A percentile compares a stretch with the other conserved stretches of the same genome.
Conservation (phyloP, 1,140 invertebrate genomes). For the Archivesica marissinica region DNA sequence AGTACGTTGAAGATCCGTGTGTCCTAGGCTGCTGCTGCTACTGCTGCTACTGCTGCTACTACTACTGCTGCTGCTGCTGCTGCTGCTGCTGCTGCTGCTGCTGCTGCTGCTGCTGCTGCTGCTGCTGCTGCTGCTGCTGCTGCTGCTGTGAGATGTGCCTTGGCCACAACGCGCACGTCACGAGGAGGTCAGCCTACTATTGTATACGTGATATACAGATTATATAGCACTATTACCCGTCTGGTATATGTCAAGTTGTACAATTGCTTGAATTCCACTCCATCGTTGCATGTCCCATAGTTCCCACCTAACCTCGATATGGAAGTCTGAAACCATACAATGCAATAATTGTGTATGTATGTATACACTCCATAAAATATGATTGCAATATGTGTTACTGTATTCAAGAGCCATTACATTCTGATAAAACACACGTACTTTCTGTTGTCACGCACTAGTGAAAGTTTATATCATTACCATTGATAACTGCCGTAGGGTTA, state of each 20-base stretch:
- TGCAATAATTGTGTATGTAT: neutral
- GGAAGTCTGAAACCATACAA: constrained; percentile 20
- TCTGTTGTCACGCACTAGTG: neutral
- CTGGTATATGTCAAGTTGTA: constrained; percentile 54
- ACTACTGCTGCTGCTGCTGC: no score
- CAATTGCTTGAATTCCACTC: constrained; percentile 1
- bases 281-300: constrained; percentile 59
- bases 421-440: neutral
- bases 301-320: constrained; percentile 31
- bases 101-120: no score
- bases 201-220: no score
- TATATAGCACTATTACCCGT: constrained; percentile 20
- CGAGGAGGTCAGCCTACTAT: no score
- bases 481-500: neutral
- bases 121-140: no score
- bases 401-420: neutral
- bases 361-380: neutral
- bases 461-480: neutral
- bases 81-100: no score
- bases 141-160: no score
- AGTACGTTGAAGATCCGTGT: no score
- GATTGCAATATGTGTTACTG: neutral
- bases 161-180: no score
- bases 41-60: no score
- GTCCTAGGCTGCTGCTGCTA: no score